Base-by-base conservation (phyloP, 2,113 vertebrate genomes). In the Porphyrio hochstetteri region DNA sequence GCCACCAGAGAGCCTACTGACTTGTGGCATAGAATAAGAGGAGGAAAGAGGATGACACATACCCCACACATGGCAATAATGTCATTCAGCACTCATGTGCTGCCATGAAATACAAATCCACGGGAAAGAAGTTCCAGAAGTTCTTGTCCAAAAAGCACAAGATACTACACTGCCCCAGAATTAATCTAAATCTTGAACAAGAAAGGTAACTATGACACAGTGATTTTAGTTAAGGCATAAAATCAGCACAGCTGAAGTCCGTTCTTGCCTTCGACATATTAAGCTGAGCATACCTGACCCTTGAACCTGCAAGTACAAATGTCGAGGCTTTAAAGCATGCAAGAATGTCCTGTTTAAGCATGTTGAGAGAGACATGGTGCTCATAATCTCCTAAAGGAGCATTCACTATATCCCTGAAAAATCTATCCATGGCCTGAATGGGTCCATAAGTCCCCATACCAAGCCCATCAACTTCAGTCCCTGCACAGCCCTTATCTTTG, bases 51-150 rank as follows among this genome's bases (percentile, higher is more conserved):
- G 15, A 56, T 11, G 19, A 3, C 7, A 2, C 8, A 20, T 9
- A 29, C 1, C 4, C 55, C 16, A 23, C 16, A 10, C 15, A 12
- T 1, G 0, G 28, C 7, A 52, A 84, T 46, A 8, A 31, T 35
- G 7, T 38, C 4, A 1, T 52, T 68, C 2, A 20, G 53, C 82
- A 23, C 19, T 76, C 59, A 56, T 33, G 19, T 64, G 24, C 40
- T 29, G 23, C 57, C 23, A 24, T 14, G 23, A 80, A 92, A 77
- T 12, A 71, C 38, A 92, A 83, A 65, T 27, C 27, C 17, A 16
- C 16, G 28, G 16, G 23, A 88, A 86, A 69, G 0, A 13, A 78
- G 23, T 40, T 48, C 20, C 38, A 68, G 31, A 83, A 68, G 38
- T 27, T 36, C 38, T 70, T 44, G 5, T 71, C 71, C 87, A n/a